Percentiles rank a stretch among this genome's conserved stretches.
These are phyloP conservation scores for Lophotis ruficrista DNA, from an alignment of 2,113 vertebrate genomes.

Conservation along the genomic window DNA sequence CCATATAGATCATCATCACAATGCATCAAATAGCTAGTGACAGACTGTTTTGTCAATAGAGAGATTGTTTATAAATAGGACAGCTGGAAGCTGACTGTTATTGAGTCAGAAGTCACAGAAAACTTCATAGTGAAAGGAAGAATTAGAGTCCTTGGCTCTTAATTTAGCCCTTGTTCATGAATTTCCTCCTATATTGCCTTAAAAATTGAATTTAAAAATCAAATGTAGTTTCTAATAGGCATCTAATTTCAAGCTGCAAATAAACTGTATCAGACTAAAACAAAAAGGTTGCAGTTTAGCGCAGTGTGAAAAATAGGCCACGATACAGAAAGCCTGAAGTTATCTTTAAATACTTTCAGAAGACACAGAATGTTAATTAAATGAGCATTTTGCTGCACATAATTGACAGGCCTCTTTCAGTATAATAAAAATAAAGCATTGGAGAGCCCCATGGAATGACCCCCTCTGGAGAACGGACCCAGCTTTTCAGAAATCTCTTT, in stretches of 20 bases:
- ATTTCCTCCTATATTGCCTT: not conserved
- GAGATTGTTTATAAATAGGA: constrained; percentile 57
- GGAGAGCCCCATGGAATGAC: not conserved
- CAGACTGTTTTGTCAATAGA: constrained; percentile 66
- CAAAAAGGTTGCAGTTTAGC: not conserved
- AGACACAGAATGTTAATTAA: constrained; percentile 5
- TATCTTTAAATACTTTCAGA: constrained; percentile 11
- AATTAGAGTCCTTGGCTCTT: constrained; percentile 17
- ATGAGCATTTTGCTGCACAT: not conserved
- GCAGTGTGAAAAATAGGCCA: not conserved
- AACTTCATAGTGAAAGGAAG: not conserved
- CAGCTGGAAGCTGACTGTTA: constrained; percentile 35
- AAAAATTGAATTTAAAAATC: not conserved
- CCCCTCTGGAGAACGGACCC: constrained; percentile 12
- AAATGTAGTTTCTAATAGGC: not conserved
- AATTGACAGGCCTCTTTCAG: not conserved
- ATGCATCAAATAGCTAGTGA: constrained; percentile 56
- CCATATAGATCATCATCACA: constrained; percentile 42
- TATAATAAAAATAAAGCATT: not conserved
- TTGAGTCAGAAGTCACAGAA: constrained; percentile 50
- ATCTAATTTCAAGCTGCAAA: not conserved
- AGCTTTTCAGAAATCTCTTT: not conserved
- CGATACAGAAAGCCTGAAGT: not conserved
- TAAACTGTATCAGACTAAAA: not conserved
- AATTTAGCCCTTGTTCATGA: not conserved